Conservation (phyloP, 2,797 vertebrate genomes). For the Artibeus jamaicensis region DNA sequence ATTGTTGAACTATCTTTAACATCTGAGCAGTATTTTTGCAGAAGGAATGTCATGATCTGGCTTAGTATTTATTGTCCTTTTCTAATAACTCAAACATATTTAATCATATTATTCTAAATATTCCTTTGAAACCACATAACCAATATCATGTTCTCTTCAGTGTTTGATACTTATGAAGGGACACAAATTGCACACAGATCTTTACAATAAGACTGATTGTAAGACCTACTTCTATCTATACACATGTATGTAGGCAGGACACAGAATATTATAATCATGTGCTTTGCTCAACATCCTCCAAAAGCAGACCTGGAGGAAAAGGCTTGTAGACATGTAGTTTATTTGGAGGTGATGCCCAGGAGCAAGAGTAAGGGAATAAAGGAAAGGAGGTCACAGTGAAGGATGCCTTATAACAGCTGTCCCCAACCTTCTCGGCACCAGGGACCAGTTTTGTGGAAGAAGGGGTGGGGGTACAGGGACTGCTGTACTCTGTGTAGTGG, state of each 20-base stretch:
- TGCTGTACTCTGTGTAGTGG: no score
- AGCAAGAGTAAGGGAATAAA: background rate
- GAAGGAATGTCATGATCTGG: background rate
- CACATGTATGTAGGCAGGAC: background rate
- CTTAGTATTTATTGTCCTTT: background rate
- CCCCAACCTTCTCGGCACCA: no score
- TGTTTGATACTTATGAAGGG: background rate
- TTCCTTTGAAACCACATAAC: background rate
- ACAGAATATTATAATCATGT: background rate
- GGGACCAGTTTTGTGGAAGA: no score
- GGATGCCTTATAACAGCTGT: no score
- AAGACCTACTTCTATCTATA: background rate
- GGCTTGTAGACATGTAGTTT: background rate
- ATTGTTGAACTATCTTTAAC: background rate
- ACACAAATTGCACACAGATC: background rate
- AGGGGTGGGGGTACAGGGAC: no score
- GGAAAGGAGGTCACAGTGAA: background rate
- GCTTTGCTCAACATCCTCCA: background rate
- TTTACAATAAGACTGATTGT: background rate
- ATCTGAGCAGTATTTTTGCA: background rate
- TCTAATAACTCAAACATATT: background rate
- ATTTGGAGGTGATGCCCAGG: background rate
- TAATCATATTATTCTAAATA: background rate
- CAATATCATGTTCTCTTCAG: background rate
- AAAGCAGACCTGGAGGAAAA: background rate